phyloP scores from a whole-genome alignment of 1,140 invertebrate genomes.

The Dinoponera quadriceps region DNA sequence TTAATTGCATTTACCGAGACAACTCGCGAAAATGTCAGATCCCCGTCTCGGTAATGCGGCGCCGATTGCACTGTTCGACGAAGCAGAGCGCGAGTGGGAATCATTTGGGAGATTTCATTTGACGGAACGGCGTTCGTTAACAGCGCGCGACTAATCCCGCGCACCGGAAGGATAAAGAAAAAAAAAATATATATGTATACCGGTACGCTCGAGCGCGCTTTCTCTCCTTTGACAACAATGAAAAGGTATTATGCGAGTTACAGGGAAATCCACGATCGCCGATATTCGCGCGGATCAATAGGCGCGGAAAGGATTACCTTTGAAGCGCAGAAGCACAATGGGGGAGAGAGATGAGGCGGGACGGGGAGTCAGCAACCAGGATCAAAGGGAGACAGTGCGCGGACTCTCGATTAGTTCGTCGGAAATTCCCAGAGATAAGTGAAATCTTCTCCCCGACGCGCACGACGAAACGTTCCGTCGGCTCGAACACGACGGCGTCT shows the following conservation, averaged over 20 bases:
- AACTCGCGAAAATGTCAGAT: background rate
- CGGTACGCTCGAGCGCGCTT: background rate
- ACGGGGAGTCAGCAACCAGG: conserved; percentile 58
- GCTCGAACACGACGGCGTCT: conserved; percentile 8
- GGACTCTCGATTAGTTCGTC: conserved; percentile 62
- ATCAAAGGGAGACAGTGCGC: conserved; percentile 46
- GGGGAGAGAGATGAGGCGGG: background rate
- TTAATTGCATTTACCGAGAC: background rate
- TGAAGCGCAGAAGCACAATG: conserved; percentile 68
- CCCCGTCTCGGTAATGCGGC: background rate
- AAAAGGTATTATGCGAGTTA: conserved; percentile 47
- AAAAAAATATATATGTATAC: background rate
- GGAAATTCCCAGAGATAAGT: conserved; percentile 36
- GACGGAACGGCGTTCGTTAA: background rate
- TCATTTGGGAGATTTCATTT: background rate
- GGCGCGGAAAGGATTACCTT: conserved; percentile 58
- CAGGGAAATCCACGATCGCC: conserved; percentile 51
- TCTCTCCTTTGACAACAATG: conserved; percentile 43
- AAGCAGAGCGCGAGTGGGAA: background rate
- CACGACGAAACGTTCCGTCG: conserved; percentile 19
- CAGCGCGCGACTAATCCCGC: background rate
- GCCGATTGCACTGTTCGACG: background rate
- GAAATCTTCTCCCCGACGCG: conserved; percentile 33
- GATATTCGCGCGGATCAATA: conserved; percentile 21
- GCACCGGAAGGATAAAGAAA: conserved; percentile 25